Base-by-base conservation (phyloP, 2,113 vertebrate species). In the Spheniscus mendiculus region DNA sequence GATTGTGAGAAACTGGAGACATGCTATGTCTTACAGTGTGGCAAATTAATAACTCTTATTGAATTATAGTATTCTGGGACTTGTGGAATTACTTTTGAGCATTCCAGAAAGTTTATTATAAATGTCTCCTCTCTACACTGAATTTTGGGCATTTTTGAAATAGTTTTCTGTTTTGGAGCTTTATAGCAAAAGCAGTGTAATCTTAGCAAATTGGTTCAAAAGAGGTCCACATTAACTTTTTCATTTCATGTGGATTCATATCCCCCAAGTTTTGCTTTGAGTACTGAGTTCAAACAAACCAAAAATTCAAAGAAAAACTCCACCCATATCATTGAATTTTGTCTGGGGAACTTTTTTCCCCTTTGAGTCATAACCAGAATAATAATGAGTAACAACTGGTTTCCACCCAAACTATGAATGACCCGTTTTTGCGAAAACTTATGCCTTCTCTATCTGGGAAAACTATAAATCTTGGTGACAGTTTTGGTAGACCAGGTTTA, bases 331-430 rank as follows among this genome's bases (percentile, higher is more conserved):
- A 63, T 27, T 77, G 78, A 92, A 87, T 85, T 96, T 93, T 96
- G 58, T 93, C 79, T 95, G 55, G 26, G 56, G 45, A 73, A 47
- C 0, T 19, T 89, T 93, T 92, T 97, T 90, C 52, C 15, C 38
- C 16, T 87, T 83, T 92, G 61, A 95, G 79, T 95, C 83, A 95
- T 72, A 93, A 87, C 65, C 86, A 95, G 34, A 79, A 71, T 81
- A 90, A 81, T 95, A 96, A 93, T 89, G 69, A 97, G 11, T 74
- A 97, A 90, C 86, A 90, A 93, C 86, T 96, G 80, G 52, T 95
- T 93, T 92, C 77, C 61, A 84, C 65, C 61, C 92, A 95, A 92
- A 89, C n/a, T 59, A 81, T 71, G 30, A 90, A 69, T 87, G 76
- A 89, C 80, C 52, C 6, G 0, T 36, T 97, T 94, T 73, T 89